Conservation (phyloP, 2,113 vertebrate genomes). For the Anser cygnoides region DNA sequence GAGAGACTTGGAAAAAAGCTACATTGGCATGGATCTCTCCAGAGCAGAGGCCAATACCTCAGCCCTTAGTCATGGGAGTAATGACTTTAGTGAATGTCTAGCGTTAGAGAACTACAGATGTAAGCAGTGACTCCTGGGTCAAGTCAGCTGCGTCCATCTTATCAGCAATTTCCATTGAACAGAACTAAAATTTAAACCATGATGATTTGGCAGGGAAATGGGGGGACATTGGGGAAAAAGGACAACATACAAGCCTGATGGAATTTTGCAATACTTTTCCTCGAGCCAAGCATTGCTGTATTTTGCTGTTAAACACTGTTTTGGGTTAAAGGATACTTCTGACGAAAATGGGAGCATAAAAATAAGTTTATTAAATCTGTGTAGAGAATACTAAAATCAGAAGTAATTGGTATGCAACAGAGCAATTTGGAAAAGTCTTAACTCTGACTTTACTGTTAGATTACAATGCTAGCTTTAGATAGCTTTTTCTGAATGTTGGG, state of each 20-base stretch:
- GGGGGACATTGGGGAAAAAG: not conserved
- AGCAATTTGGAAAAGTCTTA: not conserved
- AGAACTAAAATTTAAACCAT: not conserved
- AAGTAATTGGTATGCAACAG: not conserved
- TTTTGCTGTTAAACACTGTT: not conserved
- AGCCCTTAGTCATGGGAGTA: not conserved
- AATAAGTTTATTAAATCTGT: not conserved
- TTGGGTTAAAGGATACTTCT: not conserved
- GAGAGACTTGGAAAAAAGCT: not conserved
- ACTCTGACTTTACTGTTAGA: not conserved
- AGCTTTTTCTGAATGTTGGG: not conserved
- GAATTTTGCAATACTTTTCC: not conserved
- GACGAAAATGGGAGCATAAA: not conserved
- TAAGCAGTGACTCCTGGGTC: not conserved
- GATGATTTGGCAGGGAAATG: not conserved
- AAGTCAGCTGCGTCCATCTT: not conserved
- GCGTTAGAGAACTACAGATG: not conserved
- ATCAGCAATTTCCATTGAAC: not conserved
- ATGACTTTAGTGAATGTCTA: not conserved
- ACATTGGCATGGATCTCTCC: rapidly evolving
- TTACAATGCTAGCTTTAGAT: not conserved
- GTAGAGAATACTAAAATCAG: not conserved
- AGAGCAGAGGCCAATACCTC: not conserved
- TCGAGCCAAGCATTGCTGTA: not conserved
- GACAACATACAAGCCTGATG: not conserved